phyloP scores from a whole-genome alignment of 2,797 vertebrate genomes.

The Anguilla anguilla region DNA sequence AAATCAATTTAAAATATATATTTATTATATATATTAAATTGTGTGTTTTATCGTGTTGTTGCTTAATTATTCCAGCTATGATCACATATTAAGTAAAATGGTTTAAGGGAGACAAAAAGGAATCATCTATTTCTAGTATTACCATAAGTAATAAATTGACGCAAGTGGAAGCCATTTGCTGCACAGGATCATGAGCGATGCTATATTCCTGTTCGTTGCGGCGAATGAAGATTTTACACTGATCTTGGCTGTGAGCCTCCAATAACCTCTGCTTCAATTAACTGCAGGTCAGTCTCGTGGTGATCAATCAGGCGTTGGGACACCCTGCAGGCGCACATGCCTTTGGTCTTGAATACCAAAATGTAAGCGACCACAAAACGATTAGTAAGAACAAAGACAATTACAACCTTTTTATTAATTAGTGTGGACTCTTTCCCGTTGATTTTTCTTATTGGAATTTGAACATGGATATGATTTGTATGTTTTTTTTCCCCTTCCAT shows the following conservation, averaged over 20 bases:
- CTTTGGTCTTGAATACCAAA: background rate
- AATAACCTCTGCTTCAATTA: constrained; percentile 27
- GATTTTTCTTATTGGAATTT: background rate
- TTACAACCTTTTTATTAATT: background rate
- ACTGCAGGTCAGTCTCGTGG: constrained; percentile 39
- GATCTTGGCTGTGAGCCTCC: constrained; percentile 20
- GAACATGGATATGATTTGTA: background rate
- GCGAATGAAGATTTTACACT: constrained; percentile 15
- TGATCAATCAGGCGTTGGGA: constrained; percentile 23
- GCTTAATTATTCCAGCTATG: background rate
- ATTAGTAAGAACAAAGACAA: background rate
- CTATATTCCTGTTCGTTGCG: background rate
- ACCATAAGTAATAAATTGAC: background rate
- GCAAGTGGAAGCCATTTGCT: constrained; percentile 27
- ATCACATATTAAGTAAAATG: background rate
- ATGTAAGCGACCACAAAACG: background rate
- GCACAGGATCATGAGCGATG: background rate
- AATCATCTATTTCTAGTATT: background rate
- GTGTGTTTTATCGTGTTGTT: background rate
- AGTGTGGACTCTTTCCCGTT: background rate
- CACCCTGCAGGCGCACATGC: constrained; percentile 5
- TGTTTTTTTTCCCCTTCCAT: background rate
- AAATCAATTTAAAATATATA: background rate
- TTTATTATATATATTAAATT: background rate
- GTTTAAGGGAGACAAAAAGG: background rate